A percentile compares a stretch with the other conserved stretches of the same genome.
Evolutionary conservation across 1,140 invertebrate genomes (phyloP).

Genomic region (Eulimnadia texana): DNA sequence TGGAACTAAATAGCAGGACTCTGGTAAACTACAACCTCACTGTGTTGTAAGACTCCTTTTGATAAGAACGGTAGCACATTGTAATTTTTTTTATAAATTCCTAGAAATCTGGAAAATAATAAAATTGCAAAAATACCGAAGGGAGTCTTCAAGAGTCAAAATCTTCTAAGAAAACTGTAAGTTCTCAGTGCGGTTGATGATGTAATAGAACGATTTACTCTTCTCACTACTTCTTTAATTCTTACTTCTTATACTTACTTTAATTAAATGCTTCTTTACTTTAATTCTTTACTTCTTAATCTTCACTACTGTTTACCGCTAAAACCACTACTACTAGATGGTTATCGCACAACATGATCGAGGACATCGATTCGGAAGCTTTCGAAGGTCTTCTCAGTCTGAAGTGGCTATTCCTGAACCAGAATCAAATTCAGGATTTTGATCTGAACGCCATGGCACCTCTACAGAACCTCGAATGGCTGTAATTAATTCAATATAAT

Average conservation of each 20-base stretch:
- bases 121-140: background rate
- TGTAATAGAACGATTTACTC: no score
- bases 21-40: no score
- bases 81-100: background rate
- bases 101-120: constrained; percentile 4
- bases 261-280: background rate
- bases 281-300: background rate
- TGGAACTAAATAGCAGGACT: no score
- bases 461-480: constrained; percentile 18
- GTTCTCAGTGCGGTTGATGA: no score
- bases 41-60: no score
- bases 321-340: background rate
- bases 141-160: background rate
- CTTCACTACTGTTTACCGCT: background rate
- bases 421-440: constrained; percentile 35
- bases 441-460: constrained; percentile 17
- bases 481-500: constrained; percentile 22
- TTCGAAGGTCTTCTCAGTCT: constrained; percentile 2
- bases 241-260: background rate
- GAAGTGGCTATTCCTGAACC: constrained; percentile 26
- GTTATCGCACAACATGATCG: background rate
- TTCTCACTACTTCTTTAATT: no score
- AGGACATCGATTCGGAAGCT: background rate
- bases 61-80: background rate
- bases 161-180: background rate